Conservation (phyloP, 2,113 vertebrate species). For the Nesogale talazaci region DNA sequence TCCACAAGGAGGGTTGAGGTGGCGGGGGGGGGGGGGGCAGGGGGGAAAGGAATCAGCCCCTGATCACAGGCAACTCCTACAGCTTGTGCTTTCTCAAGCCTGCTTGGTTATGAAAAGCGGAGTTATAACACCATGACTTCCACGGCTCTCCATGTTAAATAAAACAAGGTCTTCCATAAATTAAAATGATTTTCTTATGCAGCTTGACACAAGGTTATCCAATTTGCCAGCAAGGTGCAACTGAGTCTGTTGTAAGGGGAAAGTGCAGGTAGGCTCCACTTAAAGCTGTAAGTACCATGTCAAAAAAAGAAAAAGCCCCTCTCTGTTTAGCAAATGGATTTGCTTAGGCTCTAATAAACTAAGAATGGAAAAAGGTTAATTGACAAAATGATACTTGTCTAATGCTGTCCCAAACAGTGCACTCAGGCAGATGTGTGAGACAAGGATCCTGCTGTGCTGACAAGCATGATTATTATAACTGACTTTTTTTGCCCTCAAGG, state of each 20-base stretch:
- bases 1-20: not conserved
- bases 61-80: not conserved
- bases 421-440: constrained; percentile 79
- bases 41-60: not conserved
- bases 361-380: constrained; percentile 86
- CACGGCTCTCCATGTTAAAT: constrained; percentile 75
- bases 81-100: constrained; percentile 50
- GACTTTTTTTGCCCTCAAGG: constrained; percentile 61
- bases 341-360: constrained; percentile 83
- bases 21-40: not conserved
- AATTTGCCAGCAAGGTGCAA: constrained; percentile 80
- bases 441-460: constrained; percentile 78
- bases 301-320: constrained; percentile 65
- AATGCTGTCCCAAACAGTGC: constrained; percentile 67
- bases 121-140: constrained; percentile 70
- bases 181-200: constrained; percentile 81
- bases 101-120: constrained; percentile 7
- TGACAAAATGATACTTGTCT: constrained; percentile 87
- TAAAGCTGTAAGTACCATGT: constrained; percentile 69
- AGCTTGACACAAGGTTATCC: constrained; percentile 82
- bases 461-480: constrained; percentile 72
- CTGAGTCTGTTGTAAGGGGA: constrained; percentile 78
- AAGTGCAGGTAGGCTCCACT: constrained; percentile 82
- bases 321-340: constrained; percentile 79
- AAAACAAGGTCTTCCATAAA: constrained; percentile 80